Evolutionary conservation across 2,888 invertebrate species (phyloP).

Genomic region (Caenorhabditis sp.): DNA sequence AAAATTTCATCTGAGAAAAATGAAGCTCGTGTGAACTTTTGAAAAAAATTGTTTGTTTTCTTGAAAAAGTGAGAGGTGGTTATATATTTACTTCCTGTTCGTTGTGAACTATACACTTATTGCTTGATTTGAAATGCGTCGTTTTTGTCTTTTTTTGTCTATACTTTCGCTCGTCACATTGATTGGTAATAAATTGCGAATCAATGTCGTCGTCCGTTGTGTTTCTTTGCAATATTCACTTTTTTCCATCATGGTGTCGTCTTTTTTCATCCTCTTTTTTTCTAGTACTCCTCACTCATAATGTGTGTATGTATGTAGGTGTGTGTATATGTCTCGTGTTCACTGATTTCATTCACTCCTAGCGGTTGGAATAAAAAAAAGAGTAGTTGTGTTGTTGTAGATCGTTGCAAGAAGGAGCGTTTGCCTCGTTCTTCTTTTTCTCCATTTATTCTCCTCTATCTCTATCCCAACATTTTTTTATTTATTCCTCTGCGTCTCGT

Average conservation of each 20-base stretch:
- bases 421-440: constrained; percentile 4
- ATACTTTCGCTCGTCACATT: background rate
- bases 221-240: background rate
- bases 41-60: background rate
- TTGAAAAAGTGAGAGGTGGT: background rate
- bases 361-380: background rate
- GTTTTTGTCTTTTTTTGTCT: background rate
- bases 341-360: background rate
- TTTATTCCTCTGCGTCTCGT: constrained; percentile 7
- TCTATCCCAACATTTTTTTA: background rate
- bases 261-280: background rate
- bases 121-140: background rate
- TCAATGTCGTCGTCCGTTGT: constrained; percentile 1
- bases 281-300: constrained; percentile 1
- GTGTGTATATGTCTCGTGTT: background rate
- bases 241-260: background rate
- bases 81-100: background rate
- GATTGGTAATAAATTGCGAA: constrained; percentile 1
- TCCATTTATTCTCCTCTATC: constrained; percentile 5
- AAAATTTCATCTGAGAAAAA: too few relatives aligned
- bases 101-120: background rate
- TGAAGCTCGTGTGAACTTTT: too few relatives aligned
- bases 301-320: too few relatives aligned
- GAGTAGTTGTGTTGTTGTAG: background rate
- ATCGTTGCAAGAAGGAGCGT: constrained; percentile 1